These are phyloP conservation scores for Simalia tracyae DNA, from an alignment of 2,797 vertebrate species.

Conservation along the genomic window DNA sequence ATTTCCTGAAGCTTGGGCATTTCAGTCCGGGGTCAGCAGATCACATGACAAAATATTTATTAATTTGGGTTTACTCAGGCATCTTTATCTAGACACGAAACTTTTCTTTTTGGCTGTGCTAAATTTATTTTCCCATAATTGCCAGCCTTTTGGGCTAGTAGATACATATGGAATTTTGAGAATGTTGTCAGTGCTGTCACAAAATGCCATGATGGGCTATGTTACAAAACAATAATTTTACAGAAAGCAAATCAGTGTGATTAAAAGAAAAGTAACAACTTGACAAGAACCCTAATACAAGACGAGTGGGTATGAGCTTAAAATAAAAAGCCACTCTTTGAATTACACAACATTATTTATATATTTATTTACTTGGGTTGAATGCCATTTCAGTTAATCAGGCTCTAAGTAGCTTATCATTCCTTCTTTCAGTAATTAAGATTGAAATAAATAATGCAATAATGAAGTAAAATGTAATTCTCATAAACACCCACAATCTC, in stretches of 20 bases:
- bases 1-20: not conserved
- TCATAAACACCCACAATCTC: not conserved
- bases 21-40: not conserved
- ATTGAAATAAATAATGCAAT: not conserved
- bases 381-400: not conserved
- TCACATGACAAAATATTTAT: conserved; percentile 38
- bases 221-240: not conserved
- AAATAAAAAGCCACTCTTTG: not conserved
- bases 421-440: not conserved
- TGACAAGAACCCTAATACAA: not conserved
- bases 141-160: not conserved
- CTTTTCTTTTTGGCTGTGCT: conserved; percentile 45
- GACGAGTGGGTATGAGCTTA: not conserved
- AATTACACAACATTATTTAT: not conserved
- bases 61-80: conserved; percentile 37
- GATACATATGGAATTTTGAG: not conserved
- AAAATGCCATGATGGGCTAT: not conserved
- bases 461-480: not conserved
- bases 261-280: not conserved
- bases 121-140: not conserved
- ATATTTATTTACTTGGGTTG: not conserved
- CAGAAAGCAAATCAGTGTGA: not conserved
- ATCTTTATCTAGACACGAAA: conserved; percentile 53
- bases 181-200: not conserved
- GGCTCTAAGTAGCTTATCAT: not conserved